Evolutionary conservation across 1,140 invertebrate genomes (phyloP).

Genomic region (Lasaia peninsularis): DNA sequence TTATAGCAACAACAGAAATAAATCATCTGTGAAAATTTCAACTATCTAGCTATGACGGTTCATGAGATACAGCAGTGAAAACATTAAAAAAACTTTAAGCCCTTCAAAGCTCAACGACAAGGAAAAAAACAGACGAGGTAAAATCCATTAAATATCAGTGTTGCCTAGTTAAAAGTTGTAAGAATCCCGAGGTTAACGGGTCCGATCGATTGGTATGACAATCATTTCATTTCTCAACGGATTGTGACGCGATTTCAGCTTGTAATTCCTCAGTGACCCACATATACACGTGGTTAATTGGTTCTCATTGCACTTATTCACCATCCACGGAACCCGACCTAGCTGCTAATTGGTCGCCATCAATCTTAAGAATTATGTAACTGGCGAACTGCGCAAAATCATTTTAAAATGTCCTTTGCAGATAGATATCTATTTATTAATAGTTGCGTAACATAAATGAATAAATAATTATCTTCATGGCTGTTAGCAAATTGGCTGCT

Average conservation of each 20-base stretch:
- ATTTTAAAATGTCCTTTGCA: not conserved
- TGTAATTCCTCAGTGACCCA: constrained; percentile 50
- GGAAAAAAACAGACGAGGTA: not conserved
- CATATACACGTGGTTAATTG: constrained; percentile 54
- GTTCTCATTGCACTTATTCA: constrained; percentile 31
- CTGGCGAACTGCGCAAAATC: not conserved
- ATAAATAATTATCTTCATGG: not conserved
- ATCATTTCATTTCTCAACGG: constrained; percentile 32
- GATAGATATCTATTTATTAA: too few species aligned
- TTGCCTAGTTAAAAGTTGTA: constrained; percentile 22
- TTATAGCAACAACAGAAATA: too few species aligned
- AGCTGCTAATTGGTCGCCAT: constrained; percentile 37
- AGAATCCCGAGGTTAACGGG: constrained; percentile 34
- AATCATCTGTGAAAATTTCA: too few species aligned
- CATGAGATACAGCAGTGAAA: too few species aligned
- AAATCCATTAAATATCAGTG: not conserved
- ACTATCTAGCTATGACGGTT: too few species aligned
- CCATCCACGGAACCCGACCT: constrained; percentile 30
- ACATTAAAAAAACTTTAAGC: not conserved
- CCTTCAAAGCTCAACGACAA: not conserved
- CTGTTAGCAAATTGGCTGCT: not conserved
- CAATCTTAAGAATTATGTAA: constrained; percentile 11
- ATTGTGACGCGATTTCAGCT: constrained; percentile 32
- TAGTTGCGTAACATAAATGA: too few species aligned
- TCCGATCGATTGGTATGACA: constrained; percentile 27